Percentiles rank a stretch among this genome's conserved stretches.
These are phyloP conservation scores for Sinocyclocheilus rhinocerous DNA, from an alignment of 2,113 vertebrate species.

Conservation along the genomic window DNA sequence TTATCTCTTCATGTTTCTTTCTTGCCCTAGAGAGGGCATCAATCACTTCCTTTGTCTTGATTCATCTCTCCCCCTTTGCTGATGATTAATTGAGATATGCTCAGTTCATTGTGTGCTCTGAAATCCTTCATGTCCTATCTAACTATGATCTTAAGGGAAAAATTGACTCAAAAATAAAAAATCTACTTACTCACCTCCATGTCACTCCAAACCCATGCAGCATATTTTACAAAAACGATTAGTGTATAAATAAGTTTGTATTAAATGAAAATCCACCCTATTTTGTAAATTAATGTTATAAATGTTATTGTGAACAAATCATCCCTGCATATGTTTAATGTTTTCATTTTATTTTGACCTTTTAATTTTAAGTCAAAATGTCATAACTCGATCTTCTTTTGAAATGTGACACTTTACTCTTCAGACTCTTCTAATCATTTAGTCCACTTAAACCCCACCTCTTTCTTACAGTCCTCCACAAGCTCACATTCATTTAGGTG, in stretches of 20 bases:
- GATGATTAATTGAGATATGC: constrained; percentile 15
- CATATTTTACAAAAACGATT: neutral
- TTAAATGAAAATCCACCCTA: neutral
- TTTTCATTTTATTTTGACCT: neutral
- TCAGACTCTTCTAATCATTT: neutral
- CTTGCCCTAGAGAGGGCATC: constrained; percentile 19
- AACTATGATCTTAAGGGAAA: constrained; percentile 7
- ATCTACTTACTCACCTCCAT: neutral
- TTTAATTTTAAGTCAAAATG: neutral
- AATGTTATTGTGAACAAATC: neutral
- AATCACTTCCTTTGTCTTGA: constrained; percentile 25
- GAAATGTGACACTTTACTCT: neutral
- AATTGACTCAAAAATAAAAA: neutral
- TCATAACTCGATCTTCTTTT: neutral
- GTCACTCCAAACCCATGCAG: neutral
- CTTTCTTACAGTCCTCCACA: neutral
- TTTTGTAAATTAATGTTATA: neutral
- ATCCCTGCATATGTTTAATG: neutral
- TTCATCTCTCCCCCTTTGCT: neutral
- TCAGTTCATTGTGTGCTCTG: constrained; percentile 27
- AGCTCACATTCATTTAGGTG: neutral
- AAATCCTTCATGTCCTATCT: constrained; percentile 27
- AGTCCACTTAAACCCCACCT: neutral
- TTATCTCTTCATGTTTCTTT: neutral
- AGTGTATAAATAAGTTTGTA: neutral